phyloP scores from a whole-genome alignment of 2,888 invertebrate genomes.

The Cataglyphis rosenhaueri region DNA sequence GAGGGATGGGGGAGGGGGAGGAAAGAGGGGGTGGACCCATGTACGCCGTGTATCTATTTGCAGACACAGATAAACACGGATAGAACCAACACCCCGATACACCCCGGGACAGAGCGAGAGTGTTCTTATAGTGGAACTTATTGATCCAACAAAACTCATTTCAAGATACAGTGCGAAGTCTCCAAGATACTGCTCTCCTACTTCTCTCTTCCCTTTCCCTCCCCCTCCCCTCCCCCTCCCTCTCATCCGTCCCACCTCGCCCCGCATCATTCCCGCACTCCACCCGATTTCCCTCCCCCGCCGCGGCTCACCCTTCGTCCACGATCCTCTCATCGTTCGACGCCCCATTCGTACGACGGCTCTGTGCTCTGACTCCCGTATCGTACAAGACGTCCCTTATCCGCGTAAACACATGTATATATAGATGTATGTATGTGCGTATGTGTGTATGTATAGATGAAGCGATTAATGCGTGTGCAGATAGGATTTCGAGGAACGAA shows the following conservation, averaged over 20 bases:
- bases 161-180: conserved; percentile 86
- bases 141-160: conserved; percentile 86
- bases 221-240: conserved; percentile 60
- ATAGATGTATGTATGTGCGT: too few species aligned
- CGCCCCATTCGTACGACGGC: conserved; percentile 73
- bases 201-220: conserved; percentile 72
- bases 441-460: conserved; percentile 25
- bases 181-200: conserved; percentile 85
- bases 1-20: neutral
- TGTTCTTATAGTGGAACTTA: conserved; percentile 86
- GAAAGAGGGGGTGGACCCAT: conserved; percentile 73
- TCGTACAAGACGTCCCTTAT: conserved; percentile 78
- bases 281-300: conserved; percentile 62
- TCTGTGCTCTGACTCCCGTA: conserved; percentile 75
- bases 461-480: conserved; percentile 76
- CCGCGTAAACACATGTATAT: conserved; percentile 55
- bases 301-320: conserved; percentile 61
- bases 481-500: conserved; percentile 37
- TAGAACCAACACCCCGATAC: conserved; percentile 82
- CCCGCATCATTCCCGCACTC: conserved; percentile 69
- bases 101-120: conserved; percentile 82
- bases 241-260: conserved; percentile 68
- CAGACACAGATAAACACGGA: conserved; percentile 85
- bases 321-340: conserved; percentile 71
- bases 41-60: conserved; percentile 85